Percentiles rank a stretch among this genome's conserved stretches.
phyloP scores from a whole-genome alignment of 2,797 vertebrate species.

The Percopsis omiscomaycus region DNA sequence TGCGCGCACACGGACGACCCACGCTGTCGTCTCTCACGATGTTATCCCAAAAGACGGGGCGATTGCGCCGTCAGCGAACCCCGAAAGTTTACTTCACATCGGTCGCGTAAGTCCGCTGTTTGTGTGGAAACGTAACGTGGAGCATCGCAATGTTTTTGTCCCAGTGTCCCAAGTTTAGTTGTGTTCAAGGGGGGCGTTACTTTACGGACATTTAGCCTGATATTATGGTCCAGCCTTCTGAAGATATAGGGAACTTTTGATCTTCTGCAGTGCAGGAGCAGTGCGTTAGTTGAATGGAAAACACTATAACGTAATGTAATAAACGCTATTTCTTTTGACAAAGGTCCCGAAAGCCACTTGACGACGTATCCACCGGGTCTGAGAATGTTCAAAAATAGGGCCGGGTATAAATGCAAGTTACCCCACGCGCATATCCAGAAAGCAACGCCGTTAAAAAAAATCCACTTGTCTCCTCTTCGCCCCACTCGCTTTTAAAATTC shows the following conservation, averaged over 20 bases:
- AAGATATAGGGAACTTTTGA: background rate
- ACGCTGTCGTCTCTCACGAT: slow-evolving; percentile 17
- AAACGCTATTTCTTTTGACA: slow-evolving; percentile 11
- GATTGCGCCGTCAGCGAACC: background rate
- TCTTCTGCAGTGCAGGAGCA: background rate
- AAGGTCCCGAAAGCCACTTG: slow-evolving; percentile 8
- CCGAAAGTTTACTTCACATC: background rate
- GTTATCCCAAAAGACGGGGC: slow-evolving; percentile 9
- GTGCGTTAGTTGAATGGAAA: background rate
- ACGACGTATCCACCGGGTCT: slow-evolving; percentile 24
- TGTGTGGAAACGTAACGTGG: too few species aligned
- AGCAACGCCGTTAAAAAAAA: slow-evolving; percentile 17
- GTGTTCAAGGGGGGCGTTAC: background rate
- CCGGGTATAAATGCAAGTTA: slow-evolving; percentile 17
- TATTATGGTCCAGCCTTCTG: background rate
- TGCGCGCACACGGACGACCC: slow-evolving; percentile 35
- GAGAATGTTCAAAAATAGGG: background rate
- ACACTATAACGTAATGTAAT: background rate
- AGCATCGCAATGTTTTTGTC: too few species aligned
- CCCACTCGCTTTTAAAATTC: background rate
- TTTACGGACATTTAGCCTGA: background rate
- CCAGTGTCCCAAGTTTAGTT: background rate
- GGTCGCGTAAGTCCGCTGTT: too few species aligned
- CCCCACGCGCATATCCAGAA: slow-evolving; percentile 27
- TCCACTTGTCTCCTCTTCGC: slow-evolving; percentile 25